Percentiles rank a stretch among this genome's conserved stretches.
Conservation (phyloP, 2,113 vertebrate species). For the Nesogale talazaci region DNA sequence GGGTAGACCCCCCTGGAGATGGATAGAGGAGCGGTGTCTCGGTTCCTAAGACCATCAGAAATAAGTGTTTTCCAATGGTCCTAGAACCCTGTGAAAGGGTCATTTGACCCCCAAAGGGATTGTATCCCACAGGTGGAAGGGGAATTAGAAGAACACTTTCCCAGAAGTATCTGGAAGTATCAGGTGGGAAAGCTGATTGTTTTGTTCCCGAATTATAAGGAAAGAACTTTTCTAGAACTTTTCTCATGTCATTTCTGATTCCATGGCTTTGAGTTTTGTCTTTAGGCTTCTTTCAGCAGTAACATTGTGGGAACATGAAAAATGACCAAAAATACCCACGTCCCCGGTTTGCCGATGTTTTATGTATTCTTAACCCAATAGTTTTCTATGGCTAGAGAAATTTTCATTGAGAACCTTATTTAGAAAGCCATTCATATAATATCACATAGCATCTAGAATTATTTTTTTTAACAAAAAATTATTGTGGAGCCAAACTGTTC, state of each 20-base stretch:
- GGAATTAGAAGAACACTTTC: slow-evolving; percentile 35
- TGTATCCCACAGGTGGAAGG: neutral
- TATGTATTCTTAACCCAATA: slow-evolving; percentile 44
- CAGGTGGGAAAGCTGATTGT: neutral
- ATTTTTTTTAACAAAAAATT: neutral
- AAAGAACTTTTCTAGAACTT: slow-evolving; percentile 20
- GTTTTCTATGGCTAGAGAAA: slow-evolving; percentile 5
- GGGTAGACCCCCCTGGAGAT: too few species aligned
- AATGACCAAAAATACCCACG: neutral
- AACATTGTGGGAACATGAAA: neutral
- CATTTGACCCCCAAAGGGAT: too few species aligned
- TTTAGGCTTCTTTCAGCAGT: neutral
- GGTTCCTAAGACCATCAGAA: too few species aligned
- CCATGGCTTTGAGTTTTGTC: neutral
- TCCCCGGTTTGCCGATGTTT: slow-evolving; percentile 1
- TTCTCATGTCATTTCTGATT: neutral
- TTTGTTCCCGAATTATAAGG: slow-evolving; percentile 6
- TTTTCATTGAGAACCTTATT: neutral
- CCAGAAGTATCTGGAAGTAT: slow-evolving; percentile 39
- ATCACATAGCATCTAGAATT: neutral
- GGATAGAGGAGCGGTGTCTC: too few species aligned
- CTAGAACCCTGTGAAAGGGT: too few species aligned
- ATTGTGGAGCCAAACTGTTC: neutral
- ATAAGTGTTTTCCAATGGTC: too few species aligned
- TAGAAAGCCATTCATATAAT: neutral